Evolutionary conservation across 2,113 vertebrate genomes (phyloP).

Genomic region (Eptesicus fuscus): DNA sequence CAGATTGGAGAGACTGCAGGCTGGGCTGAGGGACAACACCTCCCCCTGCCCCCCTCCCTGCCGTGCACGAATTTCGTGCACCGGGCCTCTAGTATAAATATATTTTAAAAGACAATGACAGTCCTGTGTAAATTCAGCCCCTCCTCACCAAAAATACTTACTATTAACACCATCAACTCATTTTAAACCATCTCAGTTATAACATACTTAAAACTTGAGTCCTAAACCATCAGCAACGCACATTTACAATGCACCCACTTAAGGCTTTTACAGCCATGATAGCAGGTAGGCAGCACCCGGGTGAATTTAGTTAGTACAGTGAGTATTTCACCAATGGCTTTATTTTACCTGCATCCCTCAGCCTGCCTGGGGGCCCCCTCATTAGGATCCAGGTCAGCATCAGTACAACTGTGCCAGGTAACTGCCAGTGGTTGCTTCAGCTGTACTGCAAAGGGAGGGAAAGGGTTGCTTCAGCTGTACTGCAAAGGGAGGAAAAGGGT

Average conservation of each 20-base stretch:
- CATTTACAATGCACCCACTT: not conserved
- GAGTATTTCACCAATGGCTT: not conserved
- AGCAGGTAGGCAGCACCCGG: not conserved
- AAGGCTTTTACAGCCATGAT: not conserved
- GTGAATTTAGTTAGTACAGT: not conserved
- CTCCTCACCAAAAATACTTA: not conserved
- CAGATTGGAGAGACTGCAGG: too few species aligned
- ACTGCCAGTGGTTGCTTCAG: not conserved
- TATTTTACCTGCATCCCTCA: not conserved
- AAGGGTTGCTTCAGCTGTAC: not conserved
- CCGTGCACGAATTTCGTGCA: too few species aligned
- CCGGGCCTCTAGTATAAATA: too few species aligned
- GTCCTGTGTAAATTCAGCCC: not conserved
- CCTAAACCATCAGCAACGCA: not conserved
- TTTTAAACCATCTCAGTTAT: not conserved
- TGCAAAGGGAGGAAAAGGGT: not conserved
- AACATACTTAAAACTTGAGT: not conserved
- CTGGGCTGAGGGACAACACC: too few species aligned
- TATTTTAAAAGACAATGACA: not conserved
- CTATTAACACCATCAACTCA: not conserved
- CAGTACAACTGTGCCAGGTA: not conserved
- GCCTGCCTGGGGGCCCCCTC: not conserved
- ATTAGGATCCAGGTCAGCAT: not conserved
- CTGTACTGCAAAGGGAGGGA: not conserved
- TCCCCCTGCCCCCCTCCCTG: too few species aligned